phyloP scores from a whole-genome alignment of 2,797 vertebrate genomes.

The Pelochelys cantorii region DNA sequence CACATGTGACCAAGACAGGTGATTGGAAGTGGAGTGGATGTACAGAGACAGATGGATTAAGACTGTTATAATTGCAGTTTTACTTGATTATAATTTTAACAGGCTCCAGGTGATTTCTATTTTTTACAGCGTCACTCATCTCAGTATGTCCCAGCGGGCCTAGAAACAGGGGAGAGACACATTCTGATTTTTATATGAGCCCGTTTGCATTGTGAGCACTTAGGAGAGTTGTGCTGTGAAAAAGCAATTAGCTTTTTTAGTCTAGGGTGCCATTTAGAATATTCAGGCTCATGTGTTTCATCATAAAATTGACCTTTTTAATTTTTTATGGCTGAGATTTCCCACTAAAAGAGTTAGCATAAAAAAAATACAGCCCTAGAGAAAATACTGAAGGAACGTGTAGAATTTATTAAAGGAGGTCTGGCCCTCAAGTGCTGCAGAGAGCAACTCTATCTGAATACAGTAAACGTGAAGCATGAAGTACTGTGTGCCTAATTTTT shows the following conservation, averaged over 20 bases:
- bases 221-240: conserved; percentile 72
- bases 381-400: conserved; percentile 64
- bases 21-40: conserved; percentile 52
- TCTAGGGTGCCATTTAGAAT: conserved; percentile 80
- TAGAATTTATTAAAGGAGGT: conserved; percentile 65
- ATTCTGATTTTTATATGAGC: conserved; percentile 57
- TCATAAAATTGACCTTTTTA: conserved; percentile 83
- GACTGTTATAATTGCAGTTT: conserved; percentile 65
- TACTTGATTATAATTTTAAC: conserved; percentile 75
- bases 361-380: conserved; percentile 70
- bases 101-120: conserved; percentile 74
- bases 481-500: conserved; percentile 78
- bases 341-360: conserved; percentile 70
- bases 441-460: conserved; percentile 62
- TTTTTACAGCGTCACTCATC: conserved; percentile 68
- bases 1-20: conserved; percentile 61
- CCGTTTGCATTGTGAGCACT: conserved; percentile 65
- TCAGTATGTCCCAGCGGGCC: conserved; percentile 67
- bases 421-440: conserved; percentile 54
- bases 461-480: conserved; percentile 67
- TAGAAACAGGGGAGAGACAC: conserved; percentile 57
- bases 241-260: conserved; percentile 82
- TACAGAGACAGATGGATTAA: conserved; percentile 70
- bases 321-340: conserved; percentile 80
- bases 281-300: conserved; percentile 75